phyloP scores from a whole-genome alignment of 2,888 invertebrate species.

The Adelphocoris suturalis region DNA sequence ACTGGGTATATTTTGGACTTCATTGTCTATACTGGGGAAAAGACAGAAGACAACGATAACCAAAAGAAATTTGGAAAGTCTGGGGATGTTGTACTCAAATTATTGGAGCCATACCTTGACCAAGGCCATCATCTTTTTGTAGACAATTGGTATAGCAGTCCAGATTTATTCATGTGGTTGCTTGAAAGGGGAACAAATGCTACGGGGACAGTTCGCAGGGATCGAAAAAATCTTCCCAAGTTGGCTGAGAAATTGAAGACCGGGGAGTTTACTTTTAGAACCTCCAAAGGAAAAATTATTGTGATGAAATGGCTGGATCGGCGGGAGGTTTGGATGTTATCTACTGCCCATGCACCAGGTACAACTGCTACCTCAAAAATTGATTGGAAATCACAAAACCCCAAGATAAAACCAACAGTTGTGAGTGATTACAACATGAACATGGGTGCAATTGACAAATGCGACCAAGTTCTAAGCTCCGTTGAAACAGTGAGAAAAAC shows the following conservation, averaged over 20 bases:
- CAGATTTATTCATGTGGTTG: constrained; percentile 64
- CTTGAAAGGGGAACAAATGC: constrained; percentile 73
- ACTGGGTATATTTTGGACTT: constrained; percentile 74
- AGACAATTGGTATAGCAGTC: constrained; percentile 74
- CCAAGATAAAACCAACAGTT: not conserved
- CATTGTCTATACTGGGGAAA: constrained; percentile 74
- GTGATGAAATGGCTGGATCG: constrained; percentile 77
- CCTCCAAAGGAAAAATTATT: constrained; percentile 71
- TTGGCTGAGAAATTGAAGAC: constrained; percentile 73
- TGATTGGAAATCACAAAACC: constrained; percentile 71
- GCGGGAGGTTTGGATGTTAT: constrained; percentile 76
- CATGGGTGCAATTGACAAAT: constrained; percentile 76
- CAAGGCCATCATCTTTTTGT: constrained; percentile 70
- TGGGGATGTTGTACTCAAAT: constrained; percentile 47
- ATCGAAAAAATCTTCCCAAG: constrained; percentile 75
- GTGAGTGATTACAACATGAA: not conserved
- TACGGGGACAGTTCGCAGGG: constrained; percentile 76
- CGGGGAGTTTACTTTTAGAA: constrained; percentile 55
- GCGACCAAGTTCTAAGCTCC: constrained; percentile 76
- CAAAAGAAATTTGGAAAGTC: not conserved
- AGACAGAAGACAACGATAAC: constrained; percentile 40
- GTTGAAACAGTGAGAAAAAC: constrained; percentile 73
- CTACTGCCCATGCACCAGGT: constrained; percentile 75
- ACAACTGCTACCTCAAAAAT: constrained; percentile 72
- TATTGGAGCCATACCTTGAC: constrained; percentile 72